These are phyloP conservation scores for Caenorhabditis latens DNA, from an alignment of 1,140 invertebrate species.

Conservation along the genomic window DNA sequence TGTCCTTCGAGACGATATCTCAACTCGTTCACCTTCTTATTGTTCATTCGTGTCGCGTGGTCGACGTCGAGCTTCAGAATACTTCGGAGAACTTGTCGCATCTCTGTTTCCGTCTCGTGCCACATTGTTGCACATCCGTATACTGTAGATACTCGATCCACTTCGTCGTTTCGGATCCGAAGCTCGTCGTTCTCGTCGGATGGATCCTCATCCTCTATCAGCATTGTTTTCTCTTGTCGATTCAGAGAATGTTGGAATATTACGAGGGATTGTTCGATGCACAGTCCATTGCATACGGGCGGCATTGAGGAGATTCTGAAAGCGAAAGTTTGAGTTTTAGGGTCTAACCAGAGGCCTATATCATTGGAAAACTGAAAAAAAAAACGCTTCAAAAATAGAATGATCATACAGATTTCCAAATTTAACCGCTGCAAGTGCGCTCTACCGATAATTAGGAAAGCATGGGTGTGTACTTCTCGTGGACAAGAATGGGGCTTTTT, in stretches of 20 bases:
- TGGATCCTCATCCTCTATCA: slow-evolving; percentile 58
- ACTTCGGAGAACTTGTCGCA: slow-evolving; percentile 79
- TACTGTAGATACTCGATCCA: slow-evolving; percentile 75
- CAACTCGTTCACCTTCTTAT: slow-evolving; percentile 89
- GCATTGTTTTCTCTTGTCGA: slow-evolving; percentile 33
- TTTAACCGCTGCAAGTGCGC: too few relatives aligned
- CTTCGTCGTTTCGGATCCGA: slow-evolving; percentile 65
- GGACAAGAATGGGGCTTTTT: too few relatives aligned
- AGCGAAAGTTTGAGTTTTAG: too few relatives aligned
- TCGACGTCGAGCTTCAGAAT: slow-evolving; percentile 87
- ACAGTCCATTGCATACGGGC: slow-evolving; percentile 69
- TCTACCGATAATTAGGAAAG: too few relatives aligned
- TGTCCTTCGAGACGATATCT: slow-evolving; percentile 84
- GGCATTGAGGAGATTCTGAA: slow-evolving; percentile 76
- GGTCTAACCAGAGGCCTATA: too few relatives aligned
- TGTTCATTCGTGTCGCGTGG: slow-evolving; percentile 88
- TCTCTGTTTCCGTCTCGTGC: slow-evolving; percentile 79
- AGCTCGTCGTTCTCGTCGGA: slow-evolving; percentile 61
- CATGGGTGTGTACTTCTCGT: too few relatives aligned
- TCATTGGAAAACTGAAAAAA: too few relatives aligned
- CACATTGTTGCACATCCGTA: slow-evolving; percentile 80
- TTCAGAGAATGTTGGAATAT: slow-evolving; percentile 68
- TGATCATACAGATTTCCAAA: not conserved
- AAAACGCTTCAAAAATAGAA: not conserved
- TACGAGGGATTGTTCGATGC: slow-evolving; percentile 72